These are phyloP conservation scores for Tinea semifulvella DNA, from an alignment of 2,888 invertebrate species.

Conservation along the genomic window DNA sequence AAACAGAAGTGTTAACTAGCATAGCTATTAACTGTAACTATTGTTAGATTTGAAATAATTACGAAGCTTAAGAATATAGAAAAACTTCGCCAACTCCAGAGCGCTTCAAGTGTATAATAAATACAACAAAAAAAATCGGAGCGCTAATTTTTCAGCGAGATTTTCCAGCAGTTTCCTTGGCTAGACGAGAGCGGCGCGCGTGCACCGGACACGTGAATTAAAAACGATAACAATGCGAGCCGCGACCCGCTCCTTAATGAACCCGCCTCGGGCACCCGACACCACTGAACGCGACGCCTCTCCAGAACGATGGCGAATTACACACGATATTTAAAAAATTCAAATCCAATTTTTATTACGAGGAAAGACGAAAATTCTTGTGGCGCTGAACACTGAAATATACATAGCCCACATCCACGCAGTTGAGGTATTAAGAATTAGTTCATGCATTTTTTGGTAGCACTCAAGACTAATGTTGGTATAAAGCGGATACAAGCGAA, in stretches of 20 bases:
- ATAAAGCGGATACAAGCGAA: too few species aligned
- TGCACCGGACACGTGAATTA: constrained; percentile 64
- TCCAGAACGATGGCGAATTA: constrained; percentile 25
- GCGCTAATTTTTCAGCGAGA: constrained; percentile 64
- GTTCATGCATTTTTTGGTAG: too few species aligned
- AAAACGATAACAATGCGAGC: constrained; percentile 56
- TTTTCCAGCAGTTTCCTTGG: constrained; percentile 54
- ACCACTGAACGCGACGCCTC: constrained; percentile 19
- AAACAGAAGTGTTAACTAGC: too few species aligned
- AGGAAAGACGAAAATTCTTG: not conserved
- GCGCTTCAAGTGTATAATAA: constrained; percentile 21
- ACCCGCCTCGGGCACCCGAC: constrained; percentile 30
- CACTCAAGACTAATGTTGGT: too few species aligned
- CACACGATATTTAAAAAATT: constrained; percentile 19
- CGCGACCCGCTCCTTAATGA: constrained; percentile 56
- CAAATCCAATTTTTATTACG: not conserved
- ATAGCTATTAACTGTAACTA: too few species aligned
- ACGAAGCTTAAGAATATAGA: not conserved
- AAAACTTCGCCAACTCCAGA: not conserved
- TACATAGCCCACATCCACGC: too few species aligned
- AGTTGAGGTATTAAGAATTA: too few species aligned
- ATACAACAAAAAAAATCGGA: constrained; percentile 34
- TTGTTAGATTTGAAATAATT: too few species aligned
- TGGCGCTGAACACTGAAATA: too few species aligned
- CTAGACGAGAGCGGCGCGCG: constrained; percentile 38